phyloP scores from a whole-genome alignment of 2,888 invertebrate genomes.

The Pseudanteris insignis region DNA sequence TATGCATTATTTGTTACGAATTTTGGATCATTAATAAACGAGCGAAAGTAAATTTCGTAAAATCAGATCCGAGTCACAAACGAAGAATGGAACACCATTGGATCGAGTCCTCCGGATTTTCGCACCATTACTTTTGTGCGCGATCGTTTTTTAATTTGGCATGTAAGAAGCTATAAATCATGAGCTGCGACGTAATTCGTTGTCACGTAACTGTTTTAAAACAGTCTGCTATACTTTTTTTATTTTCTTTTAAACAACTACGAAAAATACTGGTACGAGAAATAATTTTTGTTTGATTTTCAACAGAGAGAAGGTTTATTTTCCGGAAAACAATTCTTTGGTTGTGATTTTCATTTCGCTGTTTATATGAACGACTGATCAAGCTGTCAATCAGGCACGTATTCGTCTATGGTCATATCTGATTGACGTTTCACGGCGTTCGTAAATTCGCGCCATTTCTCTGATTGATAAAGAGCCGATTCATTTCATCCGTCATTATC shows the following conservation, averaged over 20 bases:
- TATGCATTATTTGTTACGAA: too few species aligned
- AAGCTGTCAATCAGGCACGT: too few species aligned
- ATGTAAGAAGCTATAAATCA: slow-evolving; percentile 20
- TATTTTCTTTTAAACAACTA: too few species aligned
- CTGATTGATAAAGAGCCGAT: slow-evolving; percentile 23
- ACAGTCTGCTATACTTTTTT: too few species aligned
- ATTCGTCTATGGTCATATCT: neutral
- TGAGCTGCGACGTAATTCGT: slow-evolving; percentile 9
- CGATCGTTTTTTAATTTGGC: slow-evolving; percentile 39
- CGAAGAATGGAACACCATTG: slow-evolving; percentile 17
- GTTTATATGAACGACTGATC: too few species aligned
- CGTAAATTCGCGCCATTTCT: slow-evolving; percentile 34
- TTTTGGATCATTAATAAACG: slow-evolving; percentile 4
- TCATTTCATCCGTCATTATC: slow-evolving; percentile 37
- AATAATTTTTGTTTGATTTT: too few species aligned
- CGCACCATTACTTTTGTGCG: slow-evolving; percentile 21
- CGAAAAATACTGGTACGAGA: too few species aligned
- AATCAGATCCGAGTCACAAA: slow-evolving; percentile 22
- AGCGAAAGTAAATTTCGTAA: slow-evolving; percentile 35
- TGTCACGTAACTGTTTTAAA: neutral
- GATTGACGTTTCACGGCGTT: too few species aligned
- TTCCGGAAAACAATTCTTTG: too few species aligned
- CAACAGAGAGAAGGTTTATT: too few species aligned
- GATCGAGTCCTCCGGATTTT: slow-evolving; percentile 7
- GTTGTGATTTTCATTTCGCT: too few species aligned